Percentiles rank a stretch among this genome's conserved stretches.
These are phyloP conservation scores for Apodemus speciosus DNA, from an alignment of 2,113 vertebrate genomes.

Conservation along the genomic window DNA sequence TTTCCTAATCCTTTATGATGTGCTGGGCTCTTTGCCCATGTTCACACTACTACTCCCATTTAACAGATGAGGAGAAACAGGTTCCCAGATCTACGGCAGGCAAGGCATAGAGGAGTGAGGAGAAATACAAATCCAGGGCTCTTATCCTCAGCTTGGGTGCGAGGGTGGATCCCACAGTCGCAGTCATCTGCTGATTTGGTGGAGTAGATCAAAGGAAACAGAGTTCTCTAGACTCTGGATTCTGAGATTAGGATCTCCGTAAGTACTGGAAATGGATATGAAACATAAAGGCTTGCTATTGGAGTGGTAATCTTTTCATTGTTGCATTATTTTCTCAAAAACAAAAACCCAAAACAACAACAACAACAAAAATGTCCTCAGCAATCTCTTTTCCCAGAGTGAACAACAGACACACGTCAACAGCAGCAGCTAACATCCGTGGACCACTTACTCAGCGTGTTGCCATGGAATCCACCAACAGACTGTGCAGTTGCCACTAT, in stretches of 20 bases:
- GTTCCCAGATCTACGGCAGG: not conserved
- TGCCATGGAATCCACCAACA: not conserved
- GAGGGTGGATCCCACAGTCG: not conserved
- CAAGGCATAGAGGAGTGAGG: not conserved
- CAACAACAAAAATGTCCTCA: not conserved
- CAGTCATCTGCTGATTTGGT: constrained; percentile 7
- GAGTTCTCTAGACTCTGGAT: not conserved
- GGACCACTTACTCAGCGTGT: not conserved
- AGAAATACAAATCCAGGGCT: not conserved
- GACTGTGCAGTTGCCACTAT: not conserved
- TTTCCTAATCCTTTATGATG: constrained; percentile 2
- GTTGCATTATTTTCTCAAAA: constrained; percentile 11
- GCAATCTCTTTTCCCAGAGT: constrained; percentile 39
- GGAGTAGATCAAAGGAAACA: constrained; percentile 33
- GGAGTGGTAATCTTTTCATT: not conserved
- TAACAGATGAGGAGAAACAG: constrained; percentile 55
- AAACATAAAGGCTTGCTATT: constrained; percentile 20
- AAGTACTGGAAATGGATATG: constrained; percentile 36
- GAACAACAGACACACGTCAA: not conserved
- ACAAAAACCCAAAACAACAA: not conserved
- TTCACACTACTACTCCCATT: not conserved
- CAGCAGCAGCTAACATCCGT: not conserved
- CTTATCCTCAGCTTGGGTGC: not conserved
- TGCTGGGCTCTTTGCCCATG: not conserved
- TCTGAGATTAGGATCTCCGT: not conserved